Evolutionary conservation across 1,140 invertebrate species (phyloP).

Genomic region (Melanaphis sacchari): DNA sequence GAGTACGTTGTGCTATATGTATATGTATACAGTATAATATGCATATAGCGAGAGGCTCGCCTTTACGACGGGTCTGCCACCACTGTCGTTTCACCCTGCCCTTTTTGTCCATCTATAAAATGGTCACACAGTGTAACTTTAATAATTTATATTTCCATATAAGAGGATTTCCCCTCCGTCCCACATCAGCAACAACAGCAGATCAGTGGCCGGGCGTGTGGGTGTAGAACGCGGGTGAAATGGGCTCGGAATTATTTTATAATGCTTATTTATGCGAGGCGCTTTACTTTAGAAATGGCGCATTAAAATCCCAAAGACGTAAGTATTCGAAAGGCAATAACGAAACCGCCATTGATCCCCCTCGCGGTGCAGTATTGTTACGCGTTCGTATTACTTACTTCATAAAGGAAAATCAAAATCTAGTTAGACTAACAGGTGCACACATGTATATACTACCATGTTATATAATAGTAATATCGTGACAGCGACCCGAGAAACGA

Average conservation of each 20-base stretch:
- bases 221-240: background rate
- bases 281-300: conserved; percentile 42
- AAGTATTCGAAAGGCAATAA: conserved; percentile 54
- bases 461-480: background rate
- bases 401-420: background rate
- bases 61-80: conserved; percentile 45
- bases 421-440: background rate
- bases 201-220: background rate
- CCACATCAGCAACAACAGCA: background rate
- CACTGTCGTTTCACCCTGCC: background rate
- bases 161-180: conserved; percentile 34
- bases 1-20: background rate
- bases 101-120: conserved; percentile 55
- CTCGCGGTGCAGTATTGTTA: background rate
- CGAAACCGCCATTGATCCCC: conserved; percentile 27
- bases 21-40: background rate
- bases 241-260: conserved; percentile 51
- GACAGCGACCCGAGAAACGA: background rate
- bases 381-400: too few species aligned
- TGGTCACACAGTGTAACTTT: conserved; percentile 54
- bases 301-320: conserved; percentile 50
- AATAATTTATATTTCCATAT: conserved; percentile 57
- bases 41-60: background rate
- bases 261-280: conserved; percentile 57
- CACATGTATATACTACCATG: background rate